Conservation (phyloP, 2,888 invertebrate species). For the Sicus ferrugineus region DNA sequence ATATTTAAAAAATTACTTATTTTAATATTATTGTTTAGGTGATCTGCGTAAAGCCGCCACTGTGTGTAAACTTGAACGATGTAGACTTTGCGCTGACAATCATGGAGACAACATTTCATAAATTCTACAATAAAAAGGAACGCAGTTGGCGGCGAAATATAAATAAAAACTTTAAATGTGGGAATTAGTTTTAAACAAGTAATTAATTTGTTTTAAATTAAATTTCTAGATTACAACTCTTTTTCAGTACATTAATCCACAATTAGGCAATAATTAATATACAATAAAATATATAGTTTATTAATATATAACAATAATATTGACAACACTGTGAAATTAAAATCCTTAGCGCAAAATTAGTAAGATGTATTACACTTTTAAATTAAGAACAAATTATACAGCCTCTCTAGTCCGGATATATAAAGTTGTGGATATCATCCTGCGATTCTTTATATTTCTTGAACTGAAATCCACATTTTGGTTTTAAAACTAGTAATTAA, state of each 20-base stretch:
- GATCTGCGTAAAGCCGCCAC: conserved; percentile 90
- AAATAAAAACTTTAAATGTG: neutral
- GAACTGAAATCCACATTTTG: no score
- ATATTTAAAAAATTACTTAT: conserved; percentile 6
- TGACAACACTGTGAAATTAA: no score
- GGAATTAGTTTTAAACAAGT: neutral
- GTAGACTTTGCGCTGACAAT: conserved; percentile 77
- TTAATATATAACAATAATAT: no score
- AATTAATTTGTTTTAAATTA: no score
- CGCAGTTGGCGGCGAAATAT: conserved; percentile 54
- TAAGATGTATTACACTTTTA: no score
- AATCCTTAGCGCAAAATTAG: no score
- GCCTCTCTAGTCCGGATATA: no score
- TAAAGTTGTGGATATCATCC: no score
- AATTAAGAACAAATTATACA: no score
- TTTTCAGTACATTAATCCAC: neutral
- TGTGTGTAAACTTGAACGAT: conserved; percentile 89
- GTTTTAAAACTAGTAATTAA: no score
- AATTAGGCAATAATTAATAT: neutral
- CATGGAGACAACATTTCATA: conserved; percentile 60
- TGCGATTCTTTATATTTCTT: no score
- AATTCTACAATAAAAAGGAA: conserved; percentile 52
- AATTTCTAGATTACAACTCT: neutral
- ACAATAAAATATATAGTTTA: neutral
- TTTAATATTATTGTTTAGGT: conserved; percentile 68